Percentiles rank a stretch among this genome's conserved stretches.
These are phyloP conservation scores for Clinocottus analis DNA, from an alignment of 2,113 vertebrate species.

Conservation along the genomic window DNA sequence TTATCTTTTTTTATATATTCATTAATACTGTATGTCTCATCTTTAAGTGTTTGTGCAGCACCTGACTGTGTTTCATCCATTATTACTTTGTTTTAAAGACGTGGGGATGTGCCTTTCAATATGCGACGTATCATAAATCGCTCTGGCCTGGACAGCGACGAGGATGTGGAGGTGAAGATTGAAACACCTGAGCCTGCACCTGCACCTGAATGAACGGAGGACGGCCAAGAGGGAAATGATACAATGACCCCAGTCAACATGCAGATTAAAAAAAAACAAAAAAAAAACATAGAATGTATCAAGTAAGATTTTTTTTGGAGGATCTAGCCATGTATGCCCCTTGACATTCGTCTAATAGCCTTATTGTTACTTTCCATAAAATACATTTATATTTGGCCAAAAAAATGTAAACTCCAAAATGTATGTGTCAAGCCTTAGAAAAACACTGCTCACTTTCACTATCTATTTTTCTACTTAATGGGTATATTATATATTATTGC, in stretches of 20 bases:
- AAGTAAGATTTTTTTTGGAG: background rate
- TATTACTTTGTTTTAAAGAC: slow-evolving; percentile 56
- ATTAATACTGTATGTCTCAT: background rate
- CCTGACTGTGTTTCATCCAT: background rate
- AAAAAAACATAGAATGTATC: background rate
- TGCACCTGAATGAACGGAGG: slow-evolving; percentile 68
- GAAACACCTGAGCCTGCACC: slow-evolving; percentile 64
- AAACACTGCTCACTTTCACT: slow-evolving; percentile 1
- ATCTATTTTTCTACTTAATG: slow-evolving; percentile 59
- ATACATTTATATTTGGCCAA: slow-evolving; percentile 57
- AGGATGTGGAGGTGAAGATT: slow-evolving; percentile 65
- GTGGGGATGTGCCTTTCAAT: slow-evolving; percentile 73
- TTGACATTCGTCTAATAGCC: slow-evolving; percentile 20
- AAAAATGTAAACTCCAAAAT: background rate
- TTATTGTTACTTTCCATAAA: slow-evolving; percentile 21
- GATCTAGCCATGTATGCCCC: slow-evolving; percentile 20
- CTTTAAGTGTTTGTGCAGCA: slow-evolving; percentile 1
- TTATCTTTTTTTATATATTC: background rate
- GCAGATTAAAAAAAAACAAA: slow-evolving; percentile 9
- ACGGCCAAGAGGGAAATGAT: background rate
- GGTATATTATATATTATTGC: slow-evolving; percentile 14
- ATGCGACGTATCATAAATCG: slow-evolving; percentile 61
- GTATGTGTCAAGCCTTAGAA: too few relatives aligned
- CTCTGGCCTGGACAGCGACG: slow-evolving; percentile 78
- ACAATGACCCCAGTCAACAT: background rate